Conservation (phyloP, 2,888 invertebrate species). For the Sericinus montela region DNA sequence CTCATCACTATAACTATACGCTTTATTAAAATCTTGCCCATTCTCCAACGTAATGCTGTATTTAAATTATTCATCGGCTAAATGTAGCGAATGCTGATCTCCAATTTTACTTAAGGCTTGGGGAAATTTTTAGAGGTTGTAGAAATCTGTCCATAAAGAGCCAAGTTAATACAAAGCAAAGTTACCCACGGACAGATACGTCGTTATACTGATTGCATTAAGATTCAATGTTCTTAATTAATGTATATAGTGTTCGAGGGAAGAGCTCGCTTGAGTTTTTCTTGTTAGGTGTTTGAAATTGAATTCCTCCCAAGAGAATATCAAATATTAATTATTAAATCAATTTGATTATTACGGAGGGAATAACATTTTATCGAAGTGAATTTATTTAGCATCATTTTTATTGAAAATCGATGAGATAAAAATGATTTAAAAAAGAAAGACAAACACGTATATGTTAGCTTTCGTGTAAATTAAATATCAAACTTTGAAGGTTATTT, state of each 20-base stretch:
- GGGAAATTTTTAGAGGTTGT: neutral
- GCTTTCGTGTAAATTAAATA: no score
- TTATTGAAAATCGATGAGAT: no score
- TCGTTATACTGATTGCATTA: constrained; percentile 1
- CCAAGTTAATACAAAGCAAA: neutral
- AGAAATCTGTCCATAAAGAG: neutral
- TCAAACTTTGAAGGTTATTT: no score
- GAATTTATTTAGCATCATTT: no score
- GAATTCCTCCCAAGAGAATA: no score
- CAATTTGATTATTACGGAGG: no score
- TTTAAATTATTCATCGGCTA: constrained; percentile 35
- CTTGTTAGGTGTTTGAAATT: neutral
- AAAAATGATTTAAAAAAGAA: no score
- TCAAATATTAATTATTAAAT: no score
- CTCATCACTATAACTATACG: constrained; percentile 19
- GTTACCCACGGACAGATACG: neutral
- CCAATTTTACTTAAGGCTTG: constrained; percentile 6
- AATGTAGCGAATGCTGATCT: constrained; percentile 31
- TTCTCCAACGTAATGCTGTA: constrained; percentile 31
- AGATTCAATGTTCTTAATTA: constrained; percentile 4
- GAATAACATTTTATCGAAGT: no score
- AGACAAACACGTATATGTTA: no score
- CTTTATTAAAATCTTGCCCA: constrained; percentile 32
- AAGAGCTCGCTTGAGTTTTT: neutral
- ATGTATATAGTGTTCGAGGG: neutral